phyloP scores from a whole-genome alignment of 2,113 vertebrate species.

The Pica pica region DNA sequence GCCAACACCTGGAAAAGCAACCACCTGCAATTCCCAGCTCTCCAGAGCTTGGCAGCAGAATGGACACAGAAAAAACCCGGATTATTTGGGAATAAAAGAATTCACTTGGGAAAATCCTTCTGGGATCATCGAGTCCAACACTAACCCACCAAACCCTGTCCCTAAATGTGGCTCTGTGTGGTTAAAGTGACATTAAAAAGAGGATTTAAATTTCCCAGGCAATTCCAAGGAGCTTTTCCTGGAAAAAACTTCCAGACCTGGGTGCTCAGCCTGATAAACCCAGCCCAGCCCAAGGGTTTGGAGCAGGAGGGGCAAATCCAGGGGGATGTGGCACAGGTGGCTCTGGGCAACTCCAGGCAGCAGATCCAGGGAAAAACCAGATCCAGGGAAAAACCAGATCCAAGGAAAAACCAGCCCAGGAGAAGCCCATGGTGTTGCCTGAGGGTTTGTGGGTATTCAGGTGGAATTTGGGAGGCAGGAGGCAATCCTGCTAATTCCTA shows the following conservation, averaged over 20 bases:
- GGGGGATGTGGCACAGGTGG: background rate
- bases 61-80: background rate
- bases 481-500: background rate
- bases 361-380: accelerated
- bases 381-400: accelerated
- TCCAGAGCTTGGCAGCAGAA: background rate
- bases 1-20: background rate
- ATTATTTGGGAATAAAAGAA: too few species aligned
- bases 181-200: background rate
- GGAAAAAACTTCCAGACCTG: background rate
- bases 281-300: background rate
- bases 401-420: accelerated
- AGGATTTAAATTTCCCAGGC: background rate
- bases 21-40: background rate
- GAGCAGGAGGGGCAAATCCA: background rate
- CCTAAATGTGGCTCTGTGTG: accelerated
- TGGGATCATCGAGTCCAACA: too few species aligned
- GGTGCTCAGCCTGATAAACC: accelerated
- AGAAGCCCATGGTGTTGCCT: background rate
- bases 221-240: background rate
- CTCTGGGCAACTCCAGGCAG: background rate
- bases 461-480: background rate
- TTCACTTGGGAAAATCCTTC: background rate
- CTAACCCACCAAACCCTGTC: background rate
- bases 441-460: background rate